Evolutionary conservation across 2,888 invertebrate genomes (phyloP).

Genomic region (Polyploca ridens): DNA sequence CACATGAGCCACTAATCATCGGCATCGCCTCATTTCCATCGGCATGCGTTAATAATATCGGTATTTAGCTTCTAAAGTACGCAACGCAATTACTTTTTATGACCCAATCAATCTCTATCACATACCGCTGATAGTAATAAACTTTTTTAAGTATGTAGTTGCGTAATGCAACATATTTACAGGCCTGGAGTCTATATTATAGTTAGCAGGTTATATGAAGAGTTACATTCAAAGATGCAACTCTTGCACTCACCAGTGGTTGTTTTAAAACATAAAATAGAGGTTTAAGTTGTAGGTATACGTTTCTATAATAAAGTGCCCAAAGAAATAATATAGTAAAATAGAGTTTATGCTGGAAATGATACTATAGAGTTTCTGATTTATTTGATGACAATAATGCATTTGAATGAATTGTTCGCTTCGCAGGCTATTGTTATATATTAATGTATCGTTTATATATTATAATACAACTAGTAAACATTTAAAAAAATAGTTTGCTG

Average conservation of each 20-base stretch:
- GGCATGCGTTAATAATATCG: conserved; percentile 29
- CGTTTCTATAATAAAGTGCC: no score
- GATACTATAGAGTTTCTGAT: no score
- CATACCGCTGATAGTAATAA: conserved; percentile 52
- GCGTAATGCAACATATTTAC: conserved; percentile 26
- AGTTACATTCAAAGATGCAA: background rate
- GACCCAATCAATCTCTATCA: conserved; percentile 62
- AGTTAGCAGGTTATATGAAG: background rate
- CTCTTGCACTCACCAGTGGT: background rate
- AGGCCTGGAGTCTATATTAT: background rate
- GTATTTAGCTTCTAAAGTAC: conserved; percentile 27
- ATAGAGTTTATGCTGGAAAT: no score
- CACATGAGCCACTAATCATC: conserved; percentile 21
- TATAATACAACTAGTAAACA: no score
- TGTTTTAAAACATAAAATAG: no score
- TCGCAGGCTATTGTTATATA: no score
- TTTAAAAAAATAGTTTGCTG: no score
- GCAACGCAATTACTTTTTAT: conserved; percentile 63
- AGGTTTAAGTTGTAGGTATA: no score
- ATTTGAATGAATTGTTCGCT: no score
- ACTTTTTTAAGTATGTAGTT: conserved; percentile 32
- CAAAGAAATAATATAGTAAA: no score
- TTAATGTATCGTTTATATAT: no score
- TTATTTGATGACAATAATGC: no score
- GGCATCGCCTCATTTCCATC: conserved; percentile 37